Evolutionary conservation across 2,888 invertebrate species (phyloP).

Genomic region (Phymatocera aterrima): DNA sequence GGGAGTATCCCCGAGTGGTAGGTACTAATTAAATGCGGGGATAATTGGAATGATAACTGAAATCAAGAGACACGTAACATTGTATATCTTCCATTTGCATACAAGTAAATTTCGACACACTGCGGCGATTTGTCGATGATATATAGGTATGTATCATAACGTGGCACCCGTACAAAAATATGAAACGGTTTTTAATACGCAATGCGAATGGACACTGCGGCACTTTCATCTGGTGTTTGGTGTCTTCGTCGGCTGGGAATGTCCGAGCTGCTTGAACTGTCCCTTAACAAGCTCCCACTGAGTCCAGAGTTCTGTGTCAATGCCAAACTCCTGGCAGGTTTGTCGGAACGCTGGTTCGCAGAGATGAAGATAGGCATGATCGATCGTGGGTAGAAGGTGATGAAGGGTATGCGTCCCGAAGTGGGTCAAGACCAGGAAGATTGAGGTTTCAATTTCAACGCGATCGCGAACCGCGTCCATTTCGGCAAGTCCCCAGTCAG

Average conservation of each 20-base stretch:
- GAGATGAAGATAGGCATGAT: conserved; percentile 83
- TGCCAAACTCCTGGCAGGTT: conserved; percentile 81
- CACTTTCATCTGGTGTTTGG: neutral
- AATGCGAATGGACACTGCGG: too few relatives aligned
- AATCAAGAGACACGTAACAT: too few relatives aligned
- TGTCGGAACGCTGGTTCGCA: conserved; percentile 81
- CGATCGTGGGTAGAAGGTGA: conserved; percentile 88
- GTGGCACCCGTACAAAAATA: too few relatives aligned
- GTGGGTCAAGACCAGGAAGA: conserved; percentile 82
- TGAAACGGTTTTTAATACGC: too few relatives aligned
- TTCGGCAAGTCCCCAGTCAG: conserved; percentile 89
- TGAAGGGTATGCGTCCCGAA: conserved; percentile 89
- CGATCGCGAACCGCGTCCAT: conserved; percentile 86
- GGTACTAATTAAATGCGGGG: too few relatives aligned
- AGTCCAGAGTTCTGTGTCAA: conserved; percentile 71
- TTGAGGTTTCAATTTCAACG: conserved; percentile 80
- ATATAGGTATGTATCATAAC: too few relatives aligned
- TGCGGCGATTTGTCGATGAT: too few relatives aligned
- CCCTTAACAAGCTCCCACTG: conserved; percentile 82
- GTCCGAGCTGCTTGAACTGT: conserved; percentile 80
- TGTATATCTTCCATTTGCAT: too few relatives aligned
- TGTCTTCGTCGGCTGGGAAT: conserved; percentile 52
- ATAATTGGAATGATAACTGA: too few relatives aligned
- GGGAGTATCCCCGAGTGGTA: too few relatives aligned
- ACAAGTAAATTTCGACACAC: too few relatives aligned